A percentile compares a stretch with the other conserved stretches of the same genome.
These are phyloP conservation scores for Holacanthus passer DNA, from an alignment of 2,113 vertebrate species.

Conservation along the genomic window DNA sequence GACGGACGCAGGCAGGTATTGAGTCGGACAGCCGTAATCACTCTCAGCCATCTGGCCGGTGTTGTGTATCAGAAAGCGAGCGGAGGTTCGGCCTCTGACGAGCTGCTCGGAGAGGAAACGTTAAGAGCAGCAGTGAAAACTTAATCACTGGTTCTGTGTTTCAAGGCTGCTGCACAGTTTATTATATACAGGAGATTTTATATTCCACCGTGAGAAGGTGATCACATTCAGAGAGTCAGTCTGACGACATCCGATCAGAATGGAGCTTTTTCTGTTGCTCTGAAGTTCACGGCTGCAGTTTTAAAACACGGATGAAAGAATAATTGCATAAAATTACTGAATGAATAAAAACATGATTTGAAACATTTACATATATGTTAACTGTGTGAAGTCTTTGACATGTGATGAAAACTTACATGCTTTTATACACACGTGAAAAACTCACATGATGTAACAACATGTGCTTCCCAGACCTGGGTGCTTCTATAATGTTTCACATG, in stretches of 20 bases:
- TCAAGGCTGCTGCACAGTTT: constrained; percentile 29
- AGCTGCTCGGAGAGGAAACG: constrained; percentile 17
- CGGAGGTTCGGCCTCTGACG: not conserved
- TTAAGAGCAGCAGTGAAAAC: constrained; percentile 29
- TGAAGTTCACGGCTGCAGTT: too few species aligned
- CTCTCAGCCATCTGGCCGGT: constrained; percentile 63
- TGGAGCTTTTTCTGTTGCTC: not conserved
- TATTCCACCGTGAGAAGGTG: constrained; percentile 4
- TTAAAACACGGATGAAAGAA: not conserved
- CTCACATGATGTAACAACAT: too few species aligned
- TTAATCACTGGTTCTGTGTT: constrained; percentile 36
- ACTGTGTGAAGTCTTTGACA: too few species aligned
- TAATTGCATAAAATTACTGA: not conserved
- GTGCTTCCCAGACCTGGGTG: too few species aligned
- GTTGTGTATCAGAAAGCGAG: constrained; percentile 46
- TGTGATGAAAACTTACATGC: too few species aligned
- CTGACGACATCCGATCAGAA: constrained; percentile 8
- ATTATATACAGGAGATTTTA: not conserved
- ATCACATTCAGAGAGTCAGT: constrained; percentile 9
- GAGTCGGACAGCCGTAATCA: constrained; percentile 67
- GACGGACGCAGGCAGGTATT: constrained; percentile 67
- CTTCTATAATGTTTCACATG: too few species aligned
- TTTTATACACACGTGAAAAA: too few species aligned
- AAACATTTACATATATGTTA: too few species aligned
- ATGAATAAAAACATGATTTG: not conserved